A percentile compares a stretch with the other conserved stretches of the same genome.
These are phyloP conservation scores for Fabriciana adippe DNA, from an alignment of 2,888 invertebrate genomes.

Conservation along the genomic window DNA sequence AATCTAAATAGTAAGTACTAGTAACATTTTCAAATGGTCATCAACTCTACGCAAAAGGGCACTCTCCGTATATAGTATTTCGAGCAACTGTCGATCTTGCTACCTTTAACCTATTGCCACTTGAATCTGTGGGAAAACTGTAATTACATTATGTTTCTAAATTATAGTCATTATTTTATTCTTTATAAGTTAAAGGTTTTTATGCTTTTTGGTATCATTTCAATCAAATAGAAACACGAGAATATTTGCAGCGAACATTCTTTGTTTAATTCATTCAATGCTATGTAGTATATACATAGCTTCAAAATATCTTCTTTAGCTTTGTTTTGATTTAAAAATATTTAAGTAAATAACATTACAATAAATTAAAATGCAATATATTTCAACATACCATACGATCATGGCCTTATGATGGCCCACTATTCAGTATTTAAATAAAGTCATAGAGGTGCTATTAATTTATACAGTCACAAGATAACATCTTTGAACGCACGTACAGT, in stretches of 20 bases:
- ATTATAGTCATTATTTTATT: neutral
- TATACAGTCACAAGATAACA: conserved; percentile 26
- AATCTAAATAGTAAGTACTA: conserved; percentile 24
- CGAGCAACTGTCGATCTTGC: conserved; percentile 30
- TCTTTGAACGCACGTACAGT: conserved; percentile 18
- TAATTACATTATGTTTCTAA: conserved; percentile 18
- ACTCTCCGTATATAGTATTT: conserved; percentile 25
- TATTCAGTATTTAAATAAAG: conserved; percentile 29
- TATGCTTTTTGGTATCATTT: too few species aligned
- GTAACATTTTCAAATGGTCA: conserved; percentile 34
- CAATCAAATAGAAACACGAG: too few species aligned
- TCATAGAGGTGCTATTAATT: conserved; percentile 29
- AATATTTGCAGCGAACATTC: too few species aligned
- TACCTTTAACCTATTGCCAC: conserved; percentile 32
- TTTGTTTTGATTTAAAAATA: conserved; percentile 1
- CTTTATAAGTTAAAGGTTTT: neutral
- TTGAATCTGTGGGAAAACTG: conserved; percentile 33
- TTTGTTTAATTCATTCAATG: too few species aligned
- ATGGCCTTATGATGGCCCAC: conserved; percentile 17
- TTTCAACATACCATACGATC: conserved; percentile 6
- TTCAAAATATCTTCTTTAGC: neutral
- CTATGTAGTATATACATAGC: too few species aligned
- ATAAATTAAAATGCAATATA: conserved; percentile 6
- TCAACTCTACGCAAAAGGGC: conserved; percentile 27
- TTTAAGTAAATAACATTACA: conserved; percentile 8